A percentile compares a stretch with the other conserved stretches of the same genome.
Evolutionary conservation across 2,113 vertebrate species (phyloP).

Genomic region (Leptodactylus fuscus): DNA sequence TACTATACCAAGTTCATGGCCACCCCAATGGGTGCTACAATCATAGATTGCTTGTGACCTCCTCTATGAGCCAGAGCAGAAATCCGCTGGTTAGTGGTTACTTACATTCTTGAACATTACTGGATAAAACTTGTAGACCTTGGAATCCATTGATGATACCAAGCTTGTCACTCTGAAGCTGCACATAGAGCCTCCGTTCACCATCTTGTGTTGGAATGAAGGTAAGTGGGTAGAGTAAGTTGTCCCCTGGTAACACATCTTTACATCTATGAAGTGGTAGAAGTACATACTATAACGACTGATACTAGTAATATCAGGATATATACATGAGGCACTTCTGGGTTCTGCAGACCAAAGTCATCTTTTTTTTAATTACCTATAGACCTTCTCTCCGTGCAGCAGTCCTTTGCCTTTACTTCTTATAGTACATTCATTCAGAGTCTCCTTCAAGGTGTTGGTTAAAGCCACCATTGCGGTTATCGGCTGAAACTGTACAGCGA

Average conservation of each 20-base stretch:
- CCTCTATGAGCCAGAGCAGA: too few species aligned
- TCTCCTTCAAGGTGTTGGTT: constrained; percentile 69
- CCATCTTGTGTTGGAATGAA: constrained; percentile 69
- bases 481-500: constrained; percentile 51
- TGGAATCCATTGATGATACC: constrained; percentile 68
- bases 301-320: background rate
- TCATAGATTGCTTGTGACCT: too few species aligned
- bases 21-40: too few species aligned
- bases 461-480: constrained; percentile 69
- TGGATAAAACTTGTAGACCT: constrained; percentile 63
- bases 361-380: constrained; percentile 65
- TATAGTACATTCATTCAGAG: constrained; percentile 73
- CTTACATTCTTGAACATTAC: constrained; percentile 53
- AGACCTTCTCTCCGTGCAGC: constrained; percentile 68
- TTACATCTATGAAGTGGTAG: constrained; percentile 63
- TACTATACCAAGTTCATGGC: too few species aligned
- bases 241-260: constrained; percentile 64
- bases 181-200: constrained; percentile 67
- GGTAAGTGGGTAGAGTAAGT: constrained; percentile 60
- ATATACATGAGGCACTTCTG: background rate
- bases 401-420: constrained; percentile 76
- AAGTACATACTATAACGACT: background rate
- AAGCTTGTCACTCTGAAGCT: constrained; percentile 67
- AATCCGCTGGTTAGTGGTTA: too few species aligned
- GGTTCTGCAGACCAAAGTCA: background rate